These are phyloP conservation scores for Xanthorhoe designata DNA, from an alignment of 2,888 invertebrate species.

Conservation along the genomic window DNA sequence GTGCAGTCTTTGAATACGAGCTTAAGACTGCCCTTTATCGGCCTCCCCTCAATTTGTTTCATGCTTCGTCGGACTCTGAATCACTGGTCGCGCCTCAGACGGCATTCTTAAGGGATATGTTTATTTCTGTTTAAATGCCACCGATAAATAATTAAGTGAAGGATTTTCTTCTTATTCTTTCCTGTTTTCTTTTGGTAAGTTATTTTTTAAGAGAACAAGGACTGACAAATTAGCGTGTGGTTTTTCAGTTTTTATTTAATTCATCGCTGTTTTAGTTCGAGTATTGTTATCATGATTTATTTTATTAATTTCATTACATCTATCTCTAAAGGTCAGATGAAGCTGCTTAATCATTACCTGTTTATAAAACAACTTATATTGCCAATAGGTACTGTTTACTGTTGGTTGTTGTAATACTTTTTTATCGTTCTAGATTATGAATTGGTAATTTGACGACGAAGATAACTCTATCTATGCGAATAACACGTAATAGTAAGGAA, in stretches of 20 bases:
- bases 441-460: background rate
- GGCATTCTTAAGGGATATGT: constrained; percentile 51
- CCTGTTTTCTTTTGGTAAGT: background rate
- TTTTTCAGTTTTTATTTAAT: too few species aligned
- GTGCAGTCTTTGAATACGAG: too few species aligned
- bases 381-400: too few species aligned
- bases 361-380: too few species aligned
- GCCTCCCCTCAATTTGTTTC: constrained; percentile 72
- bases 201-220: too few species aligned
- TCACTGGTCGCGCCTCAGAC: constrained; percentile 72
- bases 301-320: too few species aligned
- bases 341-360: too few species aligned
- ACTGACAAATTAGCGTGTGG: too few species aligned
- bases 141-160: constrained; percentile 17
- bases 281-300: background rate
- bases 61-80: constrained; percentile 73
- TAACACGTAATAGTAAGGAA: constrained; percentile 1
- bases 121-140: constrained; percentile 37
- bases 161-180: constrained; percentile 6
- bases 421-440: background rate
- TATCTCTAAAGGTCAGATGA: too few species aligned
- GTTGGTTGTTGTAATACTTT: background rate
- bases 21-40: constrained; percentile 58
- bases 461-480: background rate
- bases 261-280: too few species aligned